Evolutionary conservation across 37 sponge, comb jelly and placozoan species (phyloP), one percentile per base, ranked within the genome.

Genomic region (Beroe forskalii): DNA sequence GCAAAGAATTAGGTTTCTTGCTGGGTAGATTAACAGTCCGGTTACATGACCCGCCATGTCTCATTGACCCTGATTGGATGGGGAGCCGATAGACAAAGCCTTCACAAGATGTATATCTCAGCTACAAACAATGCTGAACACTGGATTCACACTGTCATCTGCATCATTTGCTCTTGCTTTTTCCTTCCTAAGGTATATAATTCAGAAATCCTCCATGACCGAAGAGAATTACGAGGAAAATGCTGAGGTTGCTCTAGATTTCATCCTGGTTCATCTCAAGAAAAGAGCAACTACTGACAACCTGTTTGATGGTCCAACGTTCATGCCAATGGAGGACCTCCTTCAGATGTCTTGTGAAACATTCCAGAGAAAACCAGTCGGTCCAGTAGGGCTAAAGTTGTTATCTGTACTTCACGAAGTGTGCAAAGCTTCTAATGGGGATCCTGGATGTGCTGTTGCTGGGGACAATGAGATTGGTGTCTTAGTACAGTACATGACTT

Each of bases 281-380:
- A 80, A 80, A 24, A 80, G 86, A 43, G 86, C 86, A 3, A 38
- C 86, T 1, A 30, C 60, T 23, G 86, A 80, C 19, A 80, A 80
- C 86, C 48, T 80, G 60, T 80, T 80, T 44, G 86, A 80, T 80
- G 86, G 86, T 23, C 86, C 86, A 8, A 30, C 86, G 12, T 80
- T 80, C 86, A 80, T 80, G 86, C 86, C 86, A 4, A 41, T 80
- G 60, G 30, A 41, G 4, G 86, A 80, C 20, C 24, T 80, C 40
- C 30, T 80, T 9, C 23, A 38, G 6, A 80, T 80, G 86, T 41
- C 86, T n/a, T 80, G 86, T 80, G 86, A 40, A 43, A 80, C 86
- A 6, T 80, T 80, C 86, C 38, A 80, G 60, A 41, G 86, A 27
- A 80, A 43, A 80, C 86, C 86, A 23, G 55, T 80, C 0, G 86